Conservation (phyloP, 2,797 vertebrate genomes). For the Fistularia commersonii region DNA sequence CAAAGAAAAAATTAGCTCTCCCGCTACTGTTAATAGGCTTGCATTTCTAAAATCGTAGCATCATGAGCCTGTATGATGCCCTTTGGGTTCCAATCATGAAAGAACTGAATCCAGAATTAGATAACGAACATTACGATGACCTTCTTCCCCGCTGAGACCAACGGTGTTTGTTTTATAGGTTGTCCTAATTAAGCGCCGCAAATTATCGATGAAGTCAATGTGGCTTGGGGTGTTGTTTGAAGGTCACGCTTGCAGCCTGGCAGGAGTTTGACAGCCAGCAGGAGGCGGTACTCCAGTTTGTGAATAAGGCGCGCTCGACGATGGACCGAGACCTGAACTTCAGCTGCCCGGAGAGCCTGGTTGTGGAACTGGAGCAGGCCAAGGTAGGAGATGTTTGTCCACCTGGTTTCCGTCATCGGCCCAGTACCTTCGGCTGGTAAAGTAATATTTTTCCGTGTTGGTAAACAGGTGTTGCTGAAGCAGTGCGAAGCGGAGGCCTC, state of each 20-base stretch:
- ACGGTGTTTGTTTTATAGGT: neutral
- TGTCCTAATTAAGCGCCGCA: neutral
- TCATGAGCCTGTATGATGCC: too few relatives aligned
- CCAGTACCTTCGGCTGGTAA: neutral
- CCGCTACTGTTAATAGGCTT: too few relatives aligned
- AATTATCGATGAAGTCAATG: neutral
- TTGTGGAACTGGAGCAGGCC: slow-evolving; percentile 86
- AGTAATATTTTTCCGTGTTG: slow-evolving; percentile 1
- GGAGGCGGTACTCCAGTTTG: slow-evolving; percentile 84
- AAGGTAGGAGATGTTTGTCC: slow-evolving; percentile 70
- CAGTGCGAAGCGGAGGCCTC: slow-evolving; percentile 81
- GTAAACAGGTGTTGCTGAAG: slow-evolving; percentile 80
- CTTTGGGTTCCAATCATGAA: too few relatives aligned
- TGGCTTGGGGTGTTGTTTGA: neutral
- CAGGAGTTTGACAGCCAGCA: slow-evolving; percentile 92
- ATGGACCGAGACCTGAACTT: slow-evolving; percentile 90
- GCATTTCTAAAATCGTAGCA: too few relatives aligned
- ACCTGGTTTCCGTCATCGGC: neutral
- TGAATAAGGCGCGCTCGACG: slow-evolving; percentile 82
- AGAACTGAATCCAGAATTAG: too few relatives aligned
- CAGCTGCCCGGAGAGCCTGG: slow-evolving; percentile 91
- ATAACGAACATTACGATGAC: too few relatives aligned
- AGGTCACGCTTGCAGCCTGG: slow-evolving; percentile 92
- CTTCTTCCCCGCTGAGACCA: too few relatives aligned
- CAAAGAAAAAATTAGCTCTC: too few relatives aligned